A percentile compares a stretch with the other conserved stretches of the same genome.
phyloP scores from a whole-genome alignment of 2,797 vertebrate species.

The Xyrichtys novacula region DNA sequence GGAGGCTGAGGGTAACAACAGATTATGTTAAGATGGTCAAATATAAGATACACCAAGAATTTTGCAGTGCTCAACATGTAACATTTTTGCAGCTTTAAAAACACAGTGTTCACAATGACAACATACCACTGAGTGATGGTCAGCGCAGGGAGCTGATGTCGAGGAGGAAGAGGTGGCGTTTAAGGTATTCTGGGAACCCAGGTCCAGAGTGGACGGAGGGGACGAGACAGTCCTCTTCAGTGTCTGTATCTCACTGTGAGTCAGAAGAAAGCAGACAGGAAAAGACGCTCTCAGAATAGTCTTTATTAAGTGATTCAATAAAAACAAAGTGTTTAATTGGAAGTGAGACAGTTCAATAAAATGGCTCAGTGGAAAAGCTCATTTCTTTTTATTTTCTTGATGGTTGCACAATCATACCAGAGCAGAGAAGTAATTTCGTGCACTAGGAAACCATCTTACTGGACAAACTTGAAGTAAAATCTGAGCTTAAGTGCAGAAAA shows the following conservation, averaged over 20 bases:
- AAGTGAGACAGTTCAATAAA: neutral
- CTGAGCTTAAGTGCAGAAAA: slow-evolving; percentile 6
- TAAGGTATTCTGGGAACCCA: slow-evolving; percentile 74
- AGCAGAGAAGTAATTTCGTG: slow-evolving; percentile 20
- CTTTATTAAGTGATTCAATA: neutral
- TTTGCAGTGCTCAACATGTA: too few species aligned
- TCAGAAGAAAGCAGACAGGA: slow-evolving; percentile 12
- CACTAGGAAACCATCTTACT: neutral
- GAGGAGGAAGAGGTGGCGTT: slow-evolving; percentile 74
- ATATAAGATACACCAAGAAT: neutral
- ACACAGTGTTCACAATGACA: slow-evolving; percentile 1
- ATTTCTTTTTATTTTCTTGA: slow-evolving; percentile 17
- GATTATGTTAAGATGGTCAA: neutral
- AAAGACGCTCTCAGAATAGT: neutral
- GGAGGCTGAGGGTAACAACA: slow-evolving; percentile 67
- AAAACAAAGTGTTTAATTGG: neutral
- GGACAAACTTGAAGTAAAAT: slow-evolving; percentile 34
- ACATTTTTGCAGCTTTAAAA: too few species aligned
- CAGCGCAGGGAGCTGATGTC: slow-evolving; percentile 41
- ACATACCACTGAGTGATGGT: slow-evolving; percentile 68
- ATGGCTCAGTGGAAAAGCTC: neutral
- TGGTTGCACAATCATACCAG: slow-evolving; percentile 1
- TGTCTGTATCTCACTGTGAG: slow-evolving; percentile 91
- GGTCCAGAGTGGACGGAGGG: slow-evolving; percentile 75
- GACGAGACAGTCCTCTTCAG: slow-evolving; percentile 89